Base-by-base conservation (phyloP, 2,113 vertebrate genomes). In the Carettochelys insculpta region DNA sequence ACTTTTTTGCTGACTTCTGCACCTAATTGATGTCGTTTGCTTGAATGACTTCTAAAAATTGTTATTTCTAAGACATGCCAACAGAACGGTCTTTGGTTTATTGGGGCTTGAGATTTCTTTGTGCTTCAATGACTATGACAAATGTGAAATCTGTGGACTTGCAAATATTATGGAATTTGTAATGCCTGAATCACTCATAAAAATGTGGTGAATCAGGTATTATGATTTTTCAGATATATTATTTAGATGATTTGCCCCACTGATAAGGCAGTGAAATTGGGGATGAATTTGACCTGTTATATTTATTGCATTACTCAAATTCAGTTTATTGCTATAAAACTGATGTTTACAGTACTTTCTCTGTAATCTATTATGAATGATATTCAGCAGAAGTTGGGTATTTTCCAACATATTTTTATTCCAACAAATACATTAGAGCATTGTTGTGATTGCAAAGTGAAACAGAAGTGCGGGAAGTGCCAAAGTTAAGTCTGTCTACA, bases 151-250 rank as follows among this genome's bases (percentile, higher is more conserved):
- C 8, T 90, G 52, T 34, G 22, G 61, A 20, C 34, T 29, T 65
- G 9, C 50, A 53, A 80, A 83, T 14, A 75, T 92, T 65, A 54
- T 27, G 34, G 16, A 87, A 83, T 89, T 94, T 94, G 90, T 92
- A 85, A 51, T 94, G 38, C 6, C 4, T 1, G 51, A 16, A 47
- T 92, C 89, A 93, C 82, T 85, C 68, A 47, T 83, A 68, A 29
- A 86, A 83, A 58, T 20, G 83, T 92, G 58, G 5, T 29, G 90
- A 17, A 53, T 89, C 77, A 83, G 14, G 65, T 75, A 93, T 83
- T 92, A 53, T 86, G 93, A 80, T 5, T 53, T 89, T 95, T 96
- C 80, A 77, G 68, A 77, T 82, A 77, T 87, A 68, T 29, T 87
- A 87, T 92, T 92, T 85, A 89, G 85, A 16, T 75, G 76, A 80